Evolutionary conservation across 2,797 vertebrate species (phyloP).

Genomic region (Dryobates pubescens): DNA sequence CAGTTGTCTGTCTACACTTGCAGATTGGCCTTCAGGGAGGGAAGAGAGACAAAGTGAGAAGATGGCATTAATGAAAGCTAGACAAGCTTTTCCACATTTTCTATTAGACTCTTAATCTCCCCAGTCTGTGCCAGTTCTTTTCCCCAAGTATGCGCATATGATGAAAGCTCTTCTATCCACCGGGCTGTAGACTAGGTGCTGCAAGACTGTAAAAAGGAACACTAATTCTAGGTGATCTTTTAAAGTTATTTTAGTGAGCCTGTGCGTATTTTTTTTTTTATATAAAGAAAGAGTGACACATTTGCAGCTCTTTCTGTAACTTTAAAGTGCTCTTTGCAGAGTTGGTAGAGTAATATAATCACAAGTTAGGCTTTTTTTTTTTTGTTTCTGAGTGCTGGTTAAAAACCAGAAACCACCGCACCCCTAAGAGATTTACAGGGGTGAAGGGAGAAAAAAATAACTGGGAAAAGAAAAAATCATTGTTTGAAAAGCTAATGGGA

Average conservation of each 20-base stretch:
- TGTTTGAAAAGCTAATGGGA: background rate
- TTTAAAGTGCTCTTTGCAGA: background rate
- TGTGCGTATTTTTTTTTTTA: background rate
- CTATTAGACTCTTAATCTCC: background rate
- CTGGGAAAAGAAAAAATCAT: background rate
- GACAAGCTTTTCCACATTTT: conserved; percentile 51
- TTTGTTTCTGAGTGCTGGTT: background rate
- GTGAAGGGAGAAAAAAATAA: background rate
- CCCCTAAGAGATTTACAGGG: background rate
- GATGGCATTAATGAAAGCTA: conserved; percentile 60
- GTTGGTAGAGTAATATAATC: background rate
- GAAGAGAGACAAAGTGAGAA: conserved; percentile 8
- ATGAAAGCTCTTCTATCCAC: background rate
- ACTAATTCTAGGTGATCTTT: background rate
- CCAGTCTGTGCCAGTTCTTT: background rate
- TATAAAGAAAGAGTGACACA: background rate
- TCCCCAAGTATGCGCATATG: conserved; percentile 1
- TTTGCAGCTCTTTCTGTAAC: background rate
- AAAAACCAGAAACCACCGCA: background rate
- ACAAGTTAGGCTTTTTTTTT: background rate
- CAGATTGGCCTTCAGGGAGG: conserved; percentile 47
- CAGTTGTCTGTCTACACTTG: conserved; percentile 29
- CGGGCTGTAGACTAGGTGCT: background rate
- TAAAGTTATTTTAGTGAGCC: background rate
- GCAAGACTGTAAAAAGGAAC: background rate